Evolutionary conservation across 2,113 vertebrate species (phyloP).

Genomic region (Istiophorus platypterus): DNA sequence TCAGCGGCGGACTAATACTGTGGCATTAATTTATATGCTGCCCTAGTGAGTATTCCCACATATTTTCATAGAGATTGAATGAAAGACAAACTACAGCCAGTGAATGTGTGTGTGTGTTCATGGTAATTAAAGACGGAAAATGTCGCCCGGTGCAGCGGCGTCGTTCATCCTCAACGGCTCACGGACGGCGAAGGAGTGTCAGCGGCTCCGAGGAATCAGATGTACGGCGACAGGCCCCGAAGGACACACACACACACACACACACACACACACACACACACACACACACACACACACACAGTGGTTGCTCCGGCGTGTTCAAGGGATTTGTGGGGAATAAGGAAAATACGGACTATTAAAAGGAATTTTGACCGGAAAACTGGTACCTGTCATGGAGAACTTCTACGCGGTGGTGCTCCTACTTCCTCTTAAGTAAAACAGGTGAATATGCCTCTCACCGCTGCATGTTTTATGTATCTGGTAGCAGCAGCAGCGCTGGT

Average conservation of each 20-base stretch:
- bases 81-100: no score
- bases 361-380: background rate
- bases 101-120: background rate
- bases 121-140: background rate
- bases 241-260: background rate
- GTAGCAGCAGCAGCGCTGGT: background rate
- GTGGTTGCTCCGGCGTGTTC: background rate
- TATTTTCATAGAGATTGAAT: no score
- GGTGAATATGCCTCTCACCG: background rate
- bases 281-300: background rate
- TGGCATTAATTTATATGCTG: background rate
- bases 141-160: no score
- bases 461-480: constrained; percentile 12
- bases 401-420: background rate
- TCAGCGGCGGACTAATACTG: constrained; percentile 14
- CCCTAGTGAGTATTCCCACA: background rate
- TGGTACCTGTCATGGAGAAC: background rate
- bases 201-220: background rate
- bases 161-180: no score
- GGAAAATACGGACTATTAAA: background rate
- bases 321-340: constrained; percentile 2
- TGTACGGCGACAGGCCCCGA: background rate
- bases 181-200: constrained; percentile 10
- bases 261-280: background rate
- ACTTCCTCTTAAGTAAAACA: background rate